Evolutionary conservation across 2,797 vertebrate species (phyloP).

Genomic region (Salmo trutta): DNA sequence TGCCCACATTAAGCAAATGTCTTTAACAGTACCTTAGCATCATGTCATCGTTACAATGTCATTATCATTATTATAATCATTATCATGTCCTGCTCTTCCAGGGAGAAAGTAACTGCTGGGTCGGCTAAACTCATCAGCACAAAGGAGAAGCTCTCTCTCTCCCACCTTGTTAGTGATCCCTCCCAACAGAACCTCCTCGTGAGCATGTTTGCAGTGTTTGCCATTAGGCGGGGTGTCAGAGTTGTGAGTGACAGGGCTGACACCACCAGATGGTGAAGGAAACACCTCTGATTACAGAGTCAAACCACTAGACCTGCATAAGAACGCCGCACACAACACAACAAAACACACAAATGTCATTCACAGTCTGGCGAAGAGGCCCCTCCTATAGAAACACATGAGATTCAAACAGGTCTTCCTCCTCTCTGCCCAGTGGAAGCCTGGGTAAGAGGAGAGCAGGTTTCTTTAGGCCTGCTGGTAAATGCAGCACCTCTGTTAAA

Average conservation of each 20-base stretch:
- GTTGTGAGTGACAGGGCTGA: constrained; percentile 50
- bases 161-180: constrained; percentile 60
- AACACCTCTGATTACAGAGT: constrained; percentile 38
- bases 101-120: constrained; percentile 68
- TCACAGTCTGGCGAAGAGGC: constrained; percentile 12
- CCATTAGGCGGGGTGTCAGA: constrained; percentile 35
- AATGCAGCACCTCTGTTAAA: constrained; percentile 61
- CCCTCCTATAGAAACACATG: constrained; percentile 30
- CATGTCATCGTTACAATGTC: constrained; percentile 67
- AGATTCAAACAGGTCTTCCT: constrained; percentile 42
- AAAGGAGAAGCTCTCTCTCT: too few relatives aligned
- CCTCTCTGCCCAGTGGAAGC: constrained; percentile 51
- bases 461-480: constrained; percentile 51
- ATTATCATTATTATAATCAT: constrained; percentile 65
- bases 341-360: constrained; percentile 47
- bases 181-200: constrained; percentile 43
- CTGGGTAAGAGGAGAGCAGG: constrained; percentile 44
- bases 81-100: constrained; percentile 61
- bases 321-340: constrained; percentile 29
- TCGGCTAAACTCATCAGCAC: constrained; percentile 60
- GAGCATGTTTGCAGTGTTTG: constrained; percentile 44
- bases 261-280: constrained; percentile 38
- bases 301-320: constrained; percentile 34
- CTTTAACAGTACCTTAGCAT: constrained; percentile 65
- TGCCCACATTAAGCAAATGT: constrained; percentile 47